These are phyloP conservation scores for Calosoma granatense DNA, from an alignment of 1,140 invertebrate species.

Conservation along the genomic window DNA sequence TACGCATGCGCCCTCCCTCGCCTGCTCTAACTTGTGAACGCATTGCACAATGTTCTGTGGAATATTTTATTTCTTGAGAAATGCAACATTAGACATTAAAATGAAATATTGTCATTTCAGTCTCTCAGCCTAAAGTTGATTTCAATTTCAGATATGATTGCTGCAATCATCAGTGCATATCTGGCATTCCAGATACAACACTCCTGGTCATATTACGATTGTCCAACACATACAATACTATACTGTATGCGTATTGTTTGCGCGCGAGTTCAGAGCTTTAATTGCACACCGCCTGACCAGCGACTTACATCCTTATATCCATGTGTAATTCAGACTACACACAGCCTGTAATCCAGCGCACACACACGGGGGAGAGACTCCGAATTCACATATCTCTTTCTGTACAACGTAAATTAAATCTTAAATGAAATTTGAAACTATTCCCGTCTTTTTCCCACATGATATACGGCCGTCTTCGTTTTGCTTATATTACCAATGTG, in stretches of 20 bases:
- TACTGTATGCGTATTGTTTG: slow-evolving; percentile 28
- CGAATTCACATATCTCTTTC: slow-evolving; percentile 21
- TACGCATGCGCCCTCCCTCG: too few species aligned
- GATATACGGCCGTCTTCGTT: background rate
- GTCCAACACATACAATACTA: slow-evolving; percentile 7
- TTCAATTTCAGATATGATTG: too few species aligned
- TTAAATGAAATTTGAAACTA: slow-evolving; percentile 38
- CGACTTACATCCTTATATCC: slow-evolving; percentile 18
- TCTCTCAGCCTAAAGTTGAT: too few species aligned
- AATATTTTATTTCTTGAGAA: too few species aligned
- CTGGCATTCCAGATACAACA: too few species aligned
- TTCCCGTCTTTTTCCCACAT: slow-evolving; percentile 16
- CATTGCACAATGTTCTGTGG: too few species aligned
- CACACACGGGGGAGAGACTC: slow-evolving; percentile 22
- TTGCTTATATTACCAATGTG: background rate
- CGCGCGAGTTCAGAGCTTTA: slow-evolving; percentile 23
- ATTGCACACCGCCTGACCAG: slow-evolving; percentile 19
- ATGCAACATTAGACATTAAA: too few species aligned
- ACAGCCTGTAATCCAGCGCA: too few species aligned
- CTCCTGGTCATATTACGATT: background rate
- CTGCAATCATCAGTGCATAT: too few species aligned
- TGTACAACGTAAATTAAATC: slow-evolving; percentile 33
- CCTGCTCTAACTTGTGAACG: too few species aligned
- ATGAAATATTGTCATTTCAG: too few species aligned
- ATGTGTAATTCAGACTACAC: background rate